Percentiles rank a stretch among this genome's conserved stretches.
Evolutionary conservation across 2,113 vertebrate genomes (phyloP).

Genomic region (Catagonus wagneri): DNA sequence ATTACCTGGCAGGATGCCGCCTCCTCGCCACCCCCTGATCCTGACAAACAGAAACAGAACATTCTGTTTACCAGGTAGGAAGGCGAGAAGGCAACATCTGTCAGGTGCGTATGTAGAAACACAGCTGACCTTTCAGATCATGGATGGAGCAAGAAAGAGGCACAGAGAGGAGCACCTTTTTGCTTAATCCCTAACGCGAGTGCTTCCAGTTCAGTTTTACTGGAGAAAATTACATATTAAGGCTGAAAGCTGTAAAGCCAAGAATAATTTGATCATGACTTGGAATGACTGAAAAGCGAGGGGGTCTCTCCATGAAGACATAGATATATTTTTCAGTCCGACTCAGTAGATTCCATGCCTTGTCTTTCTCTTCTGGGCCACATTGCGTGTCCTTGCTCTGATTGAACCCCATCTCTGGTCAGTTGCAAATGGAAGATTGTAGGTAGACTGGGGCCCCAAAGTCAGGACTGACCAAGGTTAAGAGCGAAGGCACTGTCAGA

Average conservation of each 20-base stretch:
- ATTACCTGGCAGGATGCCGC: constrained; percentile 70
- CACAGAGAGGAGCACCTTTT: background rate
- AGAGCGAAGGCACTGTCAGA: background rate
- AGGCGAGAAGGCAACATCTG: constrained; percentile 47
- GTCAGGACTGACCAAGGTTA: background rate
- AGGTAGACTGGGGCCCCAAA: background rate
- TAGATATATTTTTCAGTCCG: background rate
- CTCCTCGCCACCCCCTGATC: constrained; percentile 42
- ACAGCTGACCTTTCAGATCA: constrained; percentile 11
- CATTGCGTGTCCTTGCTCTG: background rate
- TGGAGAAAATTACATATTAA: background rate
- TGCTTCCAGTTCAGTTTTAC: background rate
- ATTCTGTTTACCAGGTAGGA: constrained; percentile 65
- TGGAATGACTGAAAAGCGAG: constrained; percentile 38
- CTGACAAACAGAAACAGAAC: constrained; percentile 57
- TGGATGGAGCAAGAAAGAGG: background rate
- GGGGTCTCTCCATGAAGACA: background rate
- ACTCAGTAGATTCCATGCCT: background rate
- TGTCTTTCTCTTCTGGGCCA: constrained; percentile 17
- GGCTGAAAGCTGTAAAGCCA: background rate
- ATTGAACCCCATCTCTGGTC: background rate
- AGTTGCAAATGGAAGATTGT: background rate
- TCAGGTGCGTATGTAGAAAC: constrained; percentile 31
- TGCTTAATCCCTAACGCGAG: background rate
- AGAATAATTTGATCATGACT: background rate